phyloP scores from a whole-genome alignment of 2,797 vertebrate species.

The Tolypeutes matacus region DNA sequence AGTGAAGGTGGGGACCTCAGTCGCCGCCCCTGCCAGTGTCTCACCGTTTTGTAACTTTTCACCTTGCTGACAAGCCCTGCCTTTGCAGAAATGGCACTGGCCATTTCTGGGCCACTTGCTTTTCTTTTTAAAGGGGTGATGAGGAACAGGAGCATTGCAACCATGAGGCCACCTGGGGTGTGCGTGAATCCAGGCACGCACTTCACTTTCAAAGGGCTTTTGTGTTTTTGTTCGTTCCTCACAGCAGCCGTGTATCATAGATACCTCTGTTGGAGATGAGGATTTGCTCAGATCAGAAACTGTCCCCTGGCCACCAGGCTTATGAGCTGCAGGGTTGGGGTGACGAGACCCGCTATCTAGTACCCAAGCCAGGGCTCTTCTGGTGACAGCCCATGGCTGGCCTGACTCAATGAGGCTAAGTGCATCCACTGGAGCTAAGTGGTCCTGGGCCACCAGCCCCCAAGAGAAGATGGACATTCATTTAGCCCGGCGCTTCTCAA shows the following conservation, averaged over 20 bases:
- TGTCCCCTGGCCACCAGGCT: background rate
- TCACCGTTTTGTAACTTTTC: background rate
- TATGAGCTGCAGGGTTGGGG: rapidly evolving
- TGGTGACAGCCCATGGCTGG: background rate
- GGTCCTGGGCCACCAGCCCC: background rate
- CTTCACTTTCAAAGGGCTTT: background rate
- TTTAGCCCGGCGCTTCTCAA: background rate
- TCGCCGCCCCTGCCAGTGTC: too few species aligned
- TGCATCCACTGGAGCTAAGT: background rate
- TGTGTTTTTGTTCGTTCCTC: background rate
- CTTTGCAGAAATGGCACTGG: background rate
- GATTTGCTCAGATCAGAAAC: background rate
- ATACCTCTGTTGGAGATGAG: background rate
- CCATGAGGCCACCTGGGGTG: background rate
- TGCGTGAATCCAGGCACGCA: background rate
- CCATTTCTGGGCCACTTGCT: background rate
- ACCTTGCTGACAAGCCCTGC: background rate
- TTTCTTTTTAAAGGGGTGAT: background rate
- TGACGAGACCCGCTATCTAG: background rate
- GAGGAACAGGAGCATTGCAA: background rate
- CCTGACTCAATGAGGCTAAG: background rate
- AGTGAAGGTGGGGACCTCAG: background rate
- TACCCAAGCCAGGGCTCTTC: background rate
- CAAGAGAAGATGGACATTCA: background rate
- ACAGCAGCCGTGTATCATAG: background rate